Percentiles rank a stretch among this genome's conserved stretches.
Conservation (phyloP, 2,888 invertebrate genomes). For the Archips xylosteana region DNA sequence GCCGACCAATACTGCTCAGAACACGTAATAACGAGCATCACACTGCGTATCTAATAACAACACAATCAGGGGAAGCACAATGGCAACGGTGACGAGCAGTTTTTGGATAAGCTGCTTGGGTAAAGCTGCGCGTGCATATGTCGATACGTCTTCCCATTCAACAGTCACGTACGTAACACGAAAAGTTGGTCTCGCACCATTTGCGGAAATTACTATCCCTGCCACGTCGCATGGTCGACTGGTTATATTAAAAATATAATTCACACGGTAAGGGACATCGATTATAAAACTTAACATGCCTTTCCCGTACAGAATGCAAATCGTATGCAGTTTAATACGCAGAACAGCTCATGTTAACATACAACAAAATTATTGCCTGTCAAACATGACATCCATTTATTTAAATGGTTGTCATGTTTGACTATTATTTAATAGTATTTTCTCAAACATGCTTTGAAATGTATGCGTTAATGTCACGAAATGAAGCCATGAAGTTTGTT, state of each 20-base stretch:
- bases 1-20: conserved; percentile 61
- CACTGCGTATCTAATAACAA: conserved; percentile 64
- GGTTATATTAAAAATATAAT: conserved; percentile 59
- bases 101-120: conserved; percentile 62
- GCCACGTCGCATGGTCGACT: conserved; percentile 42
- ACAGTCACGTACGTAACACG: conserved; percentile 70
- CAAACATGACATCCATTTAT: conserved; percentile 65
- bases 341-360: conserved; percentile 55
- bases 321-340: conserved; percentile 59
- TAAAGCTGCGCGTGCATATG: conserved; percentile 57
- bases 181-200: conserved; percentile 50
- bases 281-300: conserved; percentile 57
- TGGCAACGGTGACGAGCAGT: conserved; percentile 62
- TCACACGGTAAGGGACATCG: conserved; percentile 49
- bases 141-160: conserved; percentile 59
- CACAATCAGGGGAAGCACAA: conserved; percentile 66
- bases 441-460: too few species aligned
- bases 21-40: conserved; percentile 51
- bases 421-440: too few species aligned
- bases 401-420: too few species aligned
- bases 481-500: too few species aligned
- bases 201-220: conserved; percentile 51
- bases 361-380: conserved; percentile 62
- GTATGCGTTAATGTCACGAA: too few species aligned
- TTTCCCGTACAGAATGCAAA: conserved; percentile 68